Percentiles rank a stretch among this genome's conserved stretches.
phyloP scores from a whole-genome alignment of 2,888 invertebrate genomes.

The Cyaniris semiargus region DNA sequence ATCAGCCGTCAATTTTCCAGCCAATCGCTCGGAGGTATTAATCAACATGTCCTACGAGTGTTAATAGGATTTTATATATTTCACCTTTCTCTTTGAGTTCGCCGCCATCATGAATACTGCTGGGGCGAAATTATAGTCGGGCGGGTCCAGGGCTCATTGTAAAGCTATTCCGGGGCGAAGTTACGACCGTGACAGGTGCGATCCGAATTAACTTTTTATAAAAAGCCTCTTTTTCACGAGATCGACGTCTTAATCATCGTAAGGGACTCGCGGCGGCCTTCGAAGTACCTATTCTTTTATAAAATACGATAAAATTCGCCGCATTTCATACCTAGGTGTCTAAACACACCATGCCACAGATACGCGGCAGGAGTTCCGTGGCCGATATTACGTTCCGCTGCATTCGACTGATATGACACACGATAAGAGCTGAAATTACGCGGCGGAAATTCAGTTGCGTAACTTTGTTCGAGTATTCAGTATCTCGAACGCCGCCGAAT shows the following conservation, averaged over 20 bases:
- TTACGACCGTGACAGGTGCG: constrained; percentile 79
- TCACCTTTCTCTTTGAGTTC: constrained; percentile 67
- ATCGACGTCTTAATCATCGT: constrained; percentile 70
- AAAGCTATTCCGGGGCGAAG: constrained; percentile 69
- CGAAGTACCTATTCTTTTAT: constrained; percentile 22
- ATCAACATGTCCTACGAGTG: constrained; percentile 72
- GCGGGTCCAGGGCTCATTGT: constrained; percentile 71
- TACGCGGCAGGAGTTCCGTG: too few relatives aligned
- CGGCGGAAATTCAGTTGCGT: too few relatives aligned
- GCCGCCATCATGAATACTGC: constrained; percentile 65
- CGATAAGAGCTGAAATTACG: too few relatives aligned
- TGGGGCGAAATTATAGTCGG: constrained; percentile 65
- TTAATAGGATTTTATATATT: constrained; percentile 71
- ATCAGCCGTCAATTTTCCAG: constrained; percentile 53
- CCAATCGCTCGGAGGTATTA: constrained; percentile 59
- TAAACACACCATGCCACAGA: too few relatives aligned
- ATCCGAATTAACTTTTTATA: constrained; percentile 78
- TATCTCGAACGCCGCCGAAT: too few relatives aligned
- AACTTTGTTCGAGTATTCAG: too few relatives aligned
- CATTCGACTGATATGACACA: too few relatives aligned
- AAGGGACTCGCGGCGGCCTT: constrained; percentile 54
- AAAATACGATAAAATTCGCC: constrained; percentile 15
- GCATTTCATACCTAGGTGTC: neutral
- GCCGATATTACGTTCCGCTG: too few relatives aligned
- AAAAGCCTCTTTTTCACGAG: constrained; percentile 74